These are phyloP conservation scores for Hypena proboscidalis DNA, from an alignment of 2,888 invertebrate species.

Conservation along the genomic window DNA sequence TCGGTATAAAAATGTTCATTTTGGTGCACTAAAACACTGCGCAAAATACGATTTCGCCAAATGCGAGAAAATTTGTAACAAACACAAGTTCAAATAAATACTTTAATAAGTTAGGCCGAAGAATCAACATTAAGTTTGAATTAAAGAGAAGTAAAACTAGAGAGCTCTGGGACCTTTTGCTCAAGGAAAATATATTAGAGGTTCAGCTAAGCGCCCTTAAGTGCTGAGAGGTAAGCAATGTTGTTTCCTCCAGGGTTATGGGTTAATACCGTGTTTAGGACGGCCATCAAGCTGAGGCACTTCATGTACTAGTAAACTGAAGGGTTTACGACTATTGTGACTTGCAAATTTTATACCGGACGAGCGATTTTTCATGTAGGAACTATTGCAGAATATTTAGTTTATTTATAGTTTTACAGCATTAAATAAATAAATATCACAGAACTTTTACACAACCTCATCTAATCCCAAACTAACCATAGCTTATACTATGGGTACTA, in stretches of 20 bases:
- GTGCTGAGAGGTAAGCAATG: constrained; percentile 12
- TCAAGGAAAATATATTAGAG: constrained; percentile 7
- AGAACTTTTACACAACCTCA: too few species aligned
- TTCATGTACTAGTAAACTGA: not conserved
- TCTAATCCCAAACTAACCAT: too few species aligned
- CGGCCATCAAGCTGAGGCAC: constrained; percentile 6
- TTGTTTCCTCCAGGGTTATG: constrained; percentile 12
- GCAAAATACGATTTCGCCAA: too few species aligned
- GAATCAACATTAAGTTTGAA: constrained; percentile 1
- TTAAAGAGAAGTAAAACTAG: not conserved
- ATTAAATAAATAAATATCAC: too few species aligned
- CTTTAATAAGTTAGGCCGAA: not conserved
- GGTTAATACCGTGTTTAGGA: constrained; percentile 11
- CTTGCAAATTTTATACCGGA: too few species aligned
- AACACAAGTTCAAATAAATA: not conserved
- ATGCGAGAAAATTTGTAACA: too few species aligned
- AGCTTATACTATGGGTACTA: too few species aligned
- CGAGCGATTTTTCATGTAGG: too few species aligned
- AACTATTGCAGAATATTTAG: too few species aligned
- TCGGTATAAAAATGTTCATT: too few species aligned
- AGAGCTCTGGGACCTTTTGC: constrained; percentile 3
- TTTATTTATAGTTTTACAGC: too few species aligned
- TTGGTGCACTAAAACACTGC: too few species aligned
- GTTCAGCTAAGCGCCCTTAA: constrained; percentile 13
- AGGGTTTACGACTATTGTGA: not conserved